Evolutionary conservation across 2,888 invertebrate species (phyloP).

Genomic region (Uropetala carovei): DNA sequence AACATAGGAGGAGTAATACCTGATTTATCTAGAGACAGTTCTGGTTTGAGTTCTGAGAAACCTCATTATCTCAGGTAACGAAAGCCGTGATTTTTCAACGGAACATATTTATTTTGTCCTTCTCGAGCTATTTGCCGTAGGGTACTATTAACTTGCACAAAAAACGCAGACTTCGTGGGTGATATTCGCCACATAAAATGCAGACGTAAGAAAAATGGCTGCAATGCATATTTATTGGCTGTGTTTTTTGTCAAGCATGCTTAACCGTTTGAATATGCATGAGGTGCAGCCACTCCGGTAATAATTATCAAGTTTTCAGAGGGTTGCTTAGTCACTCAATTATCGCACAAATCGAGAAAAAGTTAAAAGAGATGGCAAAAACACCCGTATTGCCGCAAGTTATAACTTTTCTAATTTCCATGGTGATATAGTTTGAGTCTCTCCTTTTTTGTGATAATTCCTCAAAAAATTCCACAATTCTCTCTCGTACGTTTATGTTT

Average conservation of each 20-base stretch:
- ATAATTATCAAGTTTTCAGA: not conserved
- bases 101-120: not conserved
- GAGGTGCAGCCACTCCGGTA: not conserved
- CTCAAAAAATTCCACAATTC: too few relatives aligned
- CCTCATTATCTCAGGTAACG: not conserved
- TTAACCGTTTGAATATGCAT: not conserved
- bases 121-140: not conserved
- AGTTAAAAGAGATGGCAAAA: too few relatives aligned
- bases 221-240: not conserved
- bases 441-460: too few relatives aligned
- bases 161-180: not conserved
- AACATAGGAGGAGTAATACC: too few relatives aligned
- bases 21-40: too few relatives aligned
- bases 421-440: too few relatives aligned
- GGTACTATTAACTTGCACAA: not conserved
- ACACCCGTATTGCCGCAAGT: too few relatives aligned
- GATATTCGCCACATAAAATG: not conserved
- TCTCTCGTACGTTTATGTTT: too few relatives aligned
- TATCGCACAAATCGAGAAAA: too few relatives aligned
- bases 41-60: too few relatives aligned
- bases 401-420: too few relatives aligned
- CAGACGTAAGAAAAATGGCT: not conserved
- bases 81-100: not conserved
- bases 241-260: not conserved
- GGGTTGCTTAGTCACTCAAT: not conserved